Conservation (phyloP, 2,888 invertebrate species). For the Falcaria lacertinaria region DNA sequence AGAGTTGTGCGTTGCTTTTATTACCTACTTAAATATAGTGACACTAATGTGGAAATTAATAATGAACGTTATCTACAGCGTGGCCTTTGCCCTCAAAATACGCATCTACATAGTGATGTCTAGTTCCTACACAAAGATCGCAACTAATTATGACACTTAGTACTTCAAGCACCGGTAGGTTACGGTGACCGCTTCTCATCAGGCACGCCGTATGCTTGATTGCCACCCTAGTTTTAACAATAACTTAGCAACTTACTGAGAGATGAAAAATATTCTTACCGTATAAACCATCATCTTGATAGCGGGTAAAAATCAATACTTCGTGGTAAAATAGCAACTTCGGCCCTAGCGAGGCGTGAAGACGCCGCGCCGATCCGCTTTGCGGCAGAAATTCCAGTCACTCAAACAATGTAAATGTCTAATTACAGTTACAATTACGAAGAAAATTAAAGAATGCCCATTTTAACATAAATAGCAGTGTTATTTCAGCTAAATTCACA, state of each 20-base stretch:
- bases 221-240: too few species aligned
- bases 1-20: too few species aligned
- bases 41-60: too few species aligned
- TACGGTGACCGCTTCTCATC: too few species aligned
- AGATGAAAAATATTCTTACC: conserved; percentile 41
- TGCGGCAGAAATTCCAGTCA: not conserved
- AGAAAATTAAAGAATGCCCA: conserved; percentile 2
- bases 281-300: conserved; percentile 72
- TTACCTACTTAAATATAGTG: too few species aligned
- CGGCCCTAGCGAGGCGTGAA: conserved; percentile 25
- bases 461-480: conserved; percentile 3
- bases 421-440: not conserved
- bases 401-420: not conserved
- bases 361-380: conserved; percentile 26
- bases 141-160: too few species aligned
- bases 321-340: conserved; percentile 21
- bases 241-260: not conserved
- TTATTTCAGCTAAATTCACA: not conserved
- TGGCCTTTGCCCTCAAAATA: too few species aligned
- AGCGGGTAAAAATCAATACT: conserved; percentile 46
- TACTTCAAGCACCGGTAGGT: too few species aligned
- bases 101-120: too few species aligned
- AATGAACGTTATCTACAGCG: too few species aligned
- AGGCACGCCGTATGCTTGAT: too few species aligned
- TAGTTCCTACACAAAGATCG: too few species aligned